Percentiles rank a stretch among this genome's conserved stretches.
Evolutionary conservation across 2,888 invertebrate genomes (phyloP).

Genomic region (Drosophila koepferae): DNA sequence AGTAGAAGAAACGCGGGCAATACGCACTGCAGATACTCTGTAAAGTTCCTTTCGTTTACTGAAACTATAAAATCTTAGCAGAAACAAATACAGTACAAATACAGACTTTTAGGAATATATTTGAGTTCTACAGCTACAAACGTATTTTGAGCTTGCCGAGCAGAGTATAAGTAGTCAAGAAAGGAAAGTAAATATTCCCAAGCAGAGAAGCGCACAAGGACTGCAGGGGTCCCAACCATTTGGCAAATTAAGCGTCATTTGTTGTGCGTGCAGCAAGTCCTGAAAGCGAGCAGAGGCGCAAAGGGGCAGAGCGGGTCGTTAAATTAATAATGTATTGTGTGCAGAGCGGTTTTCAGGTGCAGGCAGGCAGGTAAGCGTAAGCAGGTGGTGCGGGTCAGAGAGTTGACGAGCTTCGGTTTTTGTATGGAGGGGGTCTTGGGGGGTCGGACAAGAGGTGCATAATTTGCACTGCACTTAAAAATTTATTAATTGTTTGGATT

Average conservation of each 20-base stretch:
- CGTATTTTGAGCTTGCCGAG: neutral
- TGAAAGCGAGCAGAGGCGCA: neutral
- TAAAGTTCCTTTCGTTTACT: neutral
- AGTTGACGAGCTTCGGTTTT: conserved; percentile 50
- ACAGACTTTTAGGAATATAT: neutral
- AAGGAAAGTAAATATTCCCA: conserved; percentile 14
- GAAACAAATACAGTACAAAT: neutral
- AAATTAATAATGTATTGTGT: conserved; percentile 78
- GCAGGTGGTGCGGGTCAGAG: neutral
- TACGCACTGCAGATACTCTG: conserved; percentile 8
- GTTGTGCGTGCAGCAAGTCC: conserved; percentile 61
- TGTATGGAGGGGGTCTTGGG: conserved; percentile 39
- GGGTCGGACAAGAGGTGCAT: conserved; percentile 55
- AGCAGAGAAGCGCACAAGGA: conserved; percentile 9
- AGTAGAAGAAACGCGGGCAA: neutral
- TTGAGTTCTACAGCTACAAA: too few species aligned
- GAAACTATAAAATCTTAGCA: too few species aligned
- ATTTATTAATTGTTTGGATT: conserved; percentile 76
- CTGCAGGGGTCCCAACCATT: conserved; percentile 55
- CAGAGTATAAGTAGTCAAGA: conserved; percentile 9
- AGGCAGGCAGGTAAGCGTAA: neutral
- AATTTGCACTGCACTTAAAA: conserved; percentile 74
- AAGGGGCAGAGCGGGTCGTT: conserved; percentile 25
- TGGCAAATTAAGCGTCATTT: conserved; percentile 77
- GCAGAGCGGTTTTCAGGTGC: conserved; percentile 56